These are phyloP conservation scores for Dreissena rostriformis DNA, from an alignment of 1,140 invertebrate species.

Conservation along the genomic window DNA sequence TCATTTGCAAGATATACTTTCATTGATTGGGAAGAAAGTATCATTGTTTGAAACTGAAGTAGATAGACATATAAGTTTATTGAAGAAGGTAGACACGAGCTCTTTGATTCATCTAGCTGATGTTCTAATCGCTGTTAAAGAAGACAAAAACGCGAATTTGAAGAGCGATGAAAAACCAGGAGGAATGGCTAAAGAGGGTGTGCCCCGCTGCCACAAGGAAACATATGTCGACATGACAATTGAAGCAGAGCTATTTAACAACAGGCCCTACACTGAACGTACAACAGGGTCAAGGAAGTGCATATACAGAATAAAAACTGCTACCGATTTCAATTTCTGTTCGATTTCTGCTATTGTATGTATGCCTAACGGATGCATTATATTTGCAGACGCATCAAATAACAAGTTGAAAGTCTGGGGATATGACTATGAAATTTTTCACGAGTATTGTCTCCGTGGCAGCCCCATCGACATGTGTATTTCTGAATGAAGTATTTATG, in stretches of 20 bases:
- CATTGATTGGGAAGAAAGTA: too few relatives aligned
- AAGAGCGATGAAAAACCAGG: background rate
- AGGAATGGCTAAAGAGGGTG: background rate
- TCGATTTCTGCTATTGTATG: background rate
- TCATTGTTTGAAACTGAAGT: too few relatives aligned
- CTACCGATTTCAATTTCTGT: background rate
- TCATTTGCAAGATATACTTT: too few relatives aligned
- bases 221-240: background rate
- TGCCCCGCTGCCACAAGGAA: background rate
- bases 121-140: too few relatives aligned
- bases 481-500: background rate
- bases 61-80: too few relatives aligned
- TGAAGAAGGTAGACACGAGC: too few relatives aligned
- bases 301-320: background rate
- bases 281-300: background rate
- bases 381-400: background rate
- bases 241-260: background rate
- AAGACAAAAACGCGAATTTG: too few relatives aligned
- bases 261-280: background rate
- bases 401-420: background rate
- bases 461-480: constrained; percentile 17
- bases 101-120: too few relatives aligned
- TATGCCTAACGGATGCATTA: constrained; percentile 13
- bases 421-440: background rate
- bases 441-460: background rate